phyloP scores from a whole-genome alignment of 2,113 vertebrate genomes.

The Aptenodytes forsteri region DNA sequence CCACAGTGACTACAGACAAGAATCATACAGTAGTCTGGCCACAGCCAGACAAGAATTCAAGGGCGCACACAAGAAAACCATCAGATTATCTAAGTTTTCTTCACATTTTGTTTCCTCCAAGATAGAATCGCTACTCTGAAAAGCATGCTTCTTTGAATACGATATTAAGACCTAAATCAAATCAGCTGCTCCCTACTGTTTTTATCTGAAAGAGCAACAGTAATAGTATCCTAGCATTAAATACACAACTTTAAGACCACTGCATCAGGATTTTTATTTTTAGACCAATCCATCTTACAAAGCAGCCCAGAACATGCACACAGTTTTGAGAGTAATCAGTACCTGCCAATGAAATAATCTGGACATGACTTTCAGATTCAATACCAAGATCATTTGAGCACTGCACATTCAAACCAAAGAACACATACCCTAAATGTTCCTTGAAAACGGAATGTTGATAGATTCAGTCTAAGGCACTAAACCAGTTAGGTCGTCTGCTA shows the following conservation, averaged over 20 bases:
- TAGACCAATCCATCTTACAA: conserved; percentile 9
- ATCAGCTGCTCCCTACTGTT: conserved; percentile 34
- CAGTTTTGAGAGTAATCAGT: conserved; percentile 45
- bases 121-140: conserved; percentile 18
- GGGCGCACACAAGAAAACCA: conserved; percentile 25
- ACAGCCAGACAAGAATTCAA: conserved; percentile 11
- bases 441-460: conserved; percentile 64
- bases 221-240: conserved; percentile 10
- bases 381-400: conserved; percentile 31
- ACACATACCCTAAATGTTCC: conserved; percentile 71
- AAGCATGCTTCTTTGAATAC: conserved; percentile 19
- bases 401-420: conserved; percentile 60
- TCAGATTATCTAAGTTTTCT: conserved; percentile 28
- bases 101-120: conserved; percentile 11
- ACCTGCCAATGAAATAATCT: conserved; percentile 72
- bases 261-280: conserved; percentile 23
- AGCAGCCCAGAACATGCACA: conserved; percentile 17
- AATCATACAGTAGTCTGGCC: neutral
- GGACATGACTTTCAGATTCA: conserved; percentile 64
- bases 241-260: conserved; percentile 49
- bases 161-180: conserved; percentile 5
- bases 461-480: conserved; percentile 33
- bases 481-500: conserved; percentile 27
- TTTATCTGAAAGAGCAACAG: conserved; percentile 26
- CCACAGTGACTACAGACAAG: neutral